Conservation (phyloP, 2,888 invertebrate species). For the Lymantria dispar region DNA sequence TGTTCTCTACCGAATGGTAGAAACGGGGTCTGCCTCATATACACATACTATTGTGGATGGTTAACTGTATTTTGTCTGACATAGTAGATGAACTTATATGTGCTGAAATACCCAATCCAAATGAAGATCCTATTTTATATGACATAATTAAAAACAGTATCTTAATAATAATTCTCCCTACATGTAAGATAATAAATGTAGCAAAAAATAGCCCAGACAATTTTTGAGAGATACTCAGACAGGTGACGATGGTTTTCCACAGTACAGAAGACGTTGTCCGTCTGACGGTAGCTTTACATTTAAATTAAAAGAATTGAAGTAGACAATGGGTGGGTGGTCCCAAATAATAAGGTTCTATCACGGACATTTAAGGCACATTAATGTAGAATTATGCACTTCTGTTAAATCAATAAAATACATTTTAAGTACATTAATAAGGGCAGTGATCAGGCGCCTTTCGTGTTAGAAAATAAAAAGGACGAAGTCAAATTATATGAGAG, state of each 20-base stretch:
- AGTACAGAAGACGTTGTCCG: neutral
- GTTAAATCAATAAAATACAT: conserved; percentile 12
- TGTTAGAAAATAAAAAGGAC: neutral
- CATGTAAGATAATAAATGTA: conserved; percentile 8
- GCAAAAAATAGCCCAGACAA: neutral
- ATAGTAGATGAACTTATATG: conserved; percentile 1
- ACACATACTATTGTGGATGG: conserved; percentile 4
- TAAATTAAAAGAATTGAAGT: neutral
- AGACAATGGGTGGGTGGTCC: conserved; percentile 19
- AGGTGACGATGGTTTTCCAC: neutral
- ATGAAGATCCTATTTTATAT: conserved; percentile 3
- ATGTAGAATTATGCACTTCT: conserved; percentile 24
- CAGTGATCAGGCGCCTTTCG: neutral
- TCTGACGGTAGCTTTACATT: neutral
- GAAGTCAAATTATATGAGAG: neutral
- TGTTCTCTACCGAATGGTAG: conserved; percentile 4
- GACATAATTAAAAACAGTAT: conserved; percentile 7
- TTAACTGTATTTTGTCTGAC: neutral
- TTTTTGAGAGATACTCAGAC: neutral
- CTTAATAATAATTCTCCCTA: neutral
- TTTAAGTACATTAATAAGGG: neutral
- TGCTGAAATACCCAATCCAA: conserved; percentile 9
- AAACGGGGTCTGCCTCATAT: conserved; percentile 8
- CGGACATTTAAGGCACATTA: conserved; percentile 22
- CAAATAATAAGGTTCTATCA: conserved; percentile 20